Percentiles rank a stretch among this genome's conserved stretches.
Conservation (phyloP, 1,140 invertebrate genomes). For the Temnothorax curvispinosus region DNA sequence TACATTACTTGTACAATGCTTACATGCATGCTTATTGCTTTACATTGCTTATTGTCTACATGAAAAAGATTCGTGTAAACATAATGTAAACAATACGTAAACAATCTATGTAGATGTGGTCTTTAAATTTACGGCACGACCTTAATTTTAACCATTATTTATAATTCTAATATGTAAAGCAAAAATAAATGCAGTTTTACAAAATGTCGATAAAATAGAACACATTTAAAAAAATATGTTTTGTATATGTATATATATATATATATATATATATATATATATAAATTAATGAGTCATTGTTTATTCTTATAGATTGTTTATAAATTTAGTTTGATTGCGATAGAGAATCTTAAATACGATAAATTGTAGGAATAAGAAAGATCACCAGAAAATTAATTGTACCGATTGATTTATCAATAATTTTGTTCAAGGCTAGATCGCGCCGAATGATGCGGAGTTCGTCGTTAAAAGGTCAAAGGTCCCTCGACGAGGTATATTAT, state of each 20-base stretch:
- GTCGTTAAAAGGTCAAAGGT: constrained; percentile 4
- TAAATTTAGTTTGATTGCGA: neutral
- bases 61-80: too few relatives aligned
- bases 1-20: too few relatives aligned
- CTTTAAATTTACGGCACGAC: too few relatives aligned
- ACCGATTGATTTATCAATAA: neutral
- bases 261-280: neutral
- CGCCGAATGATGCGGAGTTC: neutral
- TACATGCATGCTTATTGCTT: too few relatives aligned
- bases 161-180: neutral
- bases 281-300: neutral
- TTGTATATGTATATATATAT: neutral
- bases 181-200: neutral
- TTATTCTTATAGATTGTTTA: neutral
- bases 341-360: neutral
- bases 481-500: neutral
- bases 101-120: too few relatives aligned
- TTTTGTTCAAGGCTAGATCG: neutral
- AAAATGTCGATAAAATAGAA: constrained; percentile 7
- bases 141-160: neutral
- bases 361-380: neutral
- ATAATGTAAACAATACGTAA: too few relatives aligned
- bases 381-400: neutral
- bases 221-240: neutral
- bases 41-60: too few relatives aligned